Evolutionary conservation across 2,797 vertebrate species (phyloP).

Genomic region (Sebastes itinus): DNA sequence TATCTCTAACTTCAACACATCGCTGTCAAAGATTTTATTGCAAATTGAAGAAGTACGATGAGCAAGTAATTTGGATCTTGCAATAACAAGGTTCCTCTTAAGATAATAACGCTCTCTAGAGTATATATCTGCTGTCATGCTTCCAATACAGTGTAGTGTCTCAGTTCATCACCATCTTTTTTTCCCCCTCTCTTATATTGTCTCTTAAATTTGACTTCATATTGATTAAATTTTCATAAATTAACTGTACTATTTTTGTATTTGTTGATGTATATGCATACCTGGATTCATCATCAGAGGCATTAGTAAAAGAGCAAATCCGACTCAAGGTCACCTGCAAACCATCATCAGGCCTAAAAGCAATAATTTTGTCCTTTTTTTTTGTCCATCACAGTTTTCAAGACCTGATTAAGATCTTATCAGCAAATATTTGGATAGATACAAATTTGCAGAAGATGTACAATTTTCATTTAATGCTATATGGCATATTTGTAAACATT

Average conservation of each 20-base stretch:
- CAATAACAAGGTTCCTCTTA: background rate
- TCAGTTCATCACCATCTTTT: background rate
- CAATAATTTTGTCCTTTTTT: no score
- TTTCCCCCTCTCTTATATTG: background rate
- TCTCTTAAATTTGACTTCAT: background rate
- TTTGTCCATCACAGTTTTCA: background rate
- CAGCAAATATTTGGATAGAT: background rate
- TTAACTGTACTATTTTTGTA: background rate
- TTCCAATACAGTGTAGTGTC: background rate
- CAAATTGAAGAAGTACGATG: background rate
- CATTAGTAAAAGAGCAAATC: background rate
- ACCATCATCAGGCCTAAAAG: rapidly evolving
- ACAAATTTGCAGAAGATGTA: background rate
- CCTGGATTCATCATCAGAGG: background rate
- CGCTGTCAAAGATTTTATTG: background rate
- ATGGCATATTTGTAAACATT: background rate
- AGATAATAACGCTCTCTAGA: background rate
- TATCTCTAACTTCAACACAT: no score
- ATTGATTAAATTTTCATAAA: background rate
- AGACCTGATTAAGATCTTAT: background rate
- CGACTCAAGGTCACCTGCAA: background rate
- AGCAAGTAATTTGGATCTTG: background rate
- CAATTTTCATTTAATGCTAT: background rate
- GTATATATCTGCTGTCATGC: background rate
- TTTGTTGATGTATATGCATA: background rate